Evolutionary conservation across 1,140 invertebrate genomes (phyloP), one percentile per base, ranked within the genome.

Genomic region (Diabrotica virgifera): DNA sequence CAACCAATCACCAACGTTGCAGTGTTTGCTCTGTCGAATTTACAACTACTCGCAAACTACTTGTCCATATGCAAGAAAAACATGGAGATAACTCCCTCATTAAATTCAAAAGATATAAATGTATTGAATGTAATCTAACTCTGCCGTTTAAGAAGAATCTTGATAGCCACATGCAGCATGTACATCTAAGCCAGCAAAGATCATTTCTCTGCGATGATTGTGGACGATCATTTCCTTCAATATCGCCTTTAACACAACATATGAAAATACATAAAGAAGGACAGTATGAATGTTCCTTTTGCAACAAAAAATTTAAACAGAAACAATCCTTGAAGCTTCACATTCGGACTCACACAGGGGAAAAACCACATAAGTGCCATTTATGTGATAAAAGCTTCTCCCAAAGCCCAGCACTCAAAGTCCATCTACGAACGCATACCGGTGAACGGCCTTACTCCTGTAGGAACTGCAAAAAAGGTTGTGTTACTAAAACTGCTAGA

Each of bases 391-490:
- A 36, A 35, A 14, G 5, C 6, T 63, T 63, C 36, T 11, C 52
- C 13, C 12, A 50, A 11, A 50, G 14, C 7, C 7, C 11, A 35
- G 5, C 13, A 53, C 10, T 50, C 38, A 84, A 88, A 60, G 89
- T 90, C 13, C 90, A 92, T 78, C 87, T 90, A 67, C 80, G 89
- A 71, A 81, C 88, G 72, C 89, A 91, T 78, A 89, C 87, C 50
- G 90, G 90, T 5, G 87, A 90, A 71, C 83, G 88, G 67, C 90
- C 89, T 0, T 90, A 89, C 75, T 82, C 83, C 69, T 91, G 89
- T 74, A 79, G 80, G 56, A 82, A 83, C 54, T 91, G 90, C 75
- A 77, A 81, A 9, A 85, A 89, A 71, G 83, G 51, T 52, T 14
- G n/a, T 11, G n/a, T 14, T 12, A 52, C 14, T 24, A 24, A 24